A percentile compares a stretch with the other conserved stretches of the same genome.
Evolutionary conservation across 2,888 invertebrate species (phyloP).

Genomic region (Dicyrtomina minuta): DNA sequence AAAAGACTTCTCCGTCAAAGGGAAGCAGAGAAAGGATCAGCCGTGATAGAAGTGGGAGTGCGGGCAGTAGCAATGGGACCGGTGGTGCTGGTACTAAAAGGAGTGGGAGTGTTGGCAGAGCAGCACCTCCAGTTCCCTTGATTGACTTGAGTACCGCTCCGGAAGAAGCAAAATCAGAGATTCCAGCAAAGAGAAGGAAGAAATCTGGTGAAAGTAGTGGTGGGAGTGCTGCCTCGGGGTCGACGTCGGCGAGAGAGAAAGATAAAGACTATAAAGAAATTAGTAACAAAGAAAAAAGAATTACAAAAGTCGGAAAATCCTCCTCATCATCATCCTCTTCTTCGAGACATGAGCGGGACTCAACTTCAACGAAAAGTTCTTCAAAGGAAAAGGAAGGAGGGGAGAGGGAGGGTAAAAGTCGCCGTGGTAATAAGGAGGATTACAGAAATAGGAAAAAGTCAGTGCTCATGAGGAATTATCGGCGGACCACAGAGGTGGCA

Average conservation of each 20-base stretch:
- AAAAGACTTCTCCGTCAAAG: neutral
- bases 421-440: slow-evolving; percentile 6
- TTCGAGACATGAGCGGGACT: too few relatives aligned
- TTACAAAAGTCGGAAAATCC: slow-evolving; percentile 2
- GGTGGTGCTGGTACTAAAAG: neutral
- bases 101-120: too few relatives aligned
- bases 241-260: neutral
- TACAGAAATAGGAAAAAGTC: slow-evolving; percentile 18
- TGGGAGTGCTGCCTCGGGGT: neutral
- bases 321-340: neutral
- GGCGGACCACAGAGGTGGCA: slow-evolving; percentile 6
- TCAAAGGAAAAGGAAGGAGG: slow-evolving; percentile 1
- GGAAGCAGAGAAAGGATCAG: neutral
- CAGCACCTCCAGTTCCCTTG: too few relatives aligned
- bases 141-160: neutral
- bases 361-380: too few relatives aligned
- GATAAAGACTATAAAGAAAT: slow-evolving; percentile 30
- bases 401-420: neutral
- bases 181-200: slow-evolving; percentile 16
- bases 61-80: slow-evolving; percentile 1
- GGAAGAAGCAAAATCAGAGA: neutral
- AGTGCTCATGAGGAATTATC: slow-evolving; percentile 18
- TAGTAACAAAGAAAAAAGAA: slow-evolving; percentile 17
- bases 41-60: neutral
- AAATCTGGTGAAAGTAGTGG: neutral